Evolutionary conservation across 2,888 invertebrate genomes (phyloP).

Genomic region (Cyaniris semiargus): DNA sequence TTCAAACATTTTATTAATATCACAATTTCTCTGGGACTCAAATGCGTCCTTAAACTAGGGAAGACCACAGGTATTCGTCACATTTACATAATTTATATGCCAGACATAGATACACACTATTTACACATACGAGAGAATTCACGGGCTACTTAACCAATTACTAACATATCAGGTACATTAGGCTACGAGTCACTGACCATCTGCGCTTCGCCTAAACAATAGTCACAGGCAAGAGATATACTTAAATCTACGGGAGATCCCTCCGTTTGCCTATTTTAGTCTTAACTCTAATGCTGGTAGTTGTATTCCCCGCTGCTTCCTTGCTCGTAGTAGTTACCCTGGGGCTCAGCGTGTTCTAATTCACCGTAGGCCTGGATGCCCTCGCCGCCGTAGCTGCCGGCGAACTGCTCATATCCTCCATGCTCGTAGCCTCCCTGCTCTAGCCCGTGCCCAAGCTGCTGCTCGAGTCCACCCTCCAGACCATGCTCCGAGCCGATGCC

Average conservation of each 20-base stretch:
- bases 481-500: conserved; percentile 47
- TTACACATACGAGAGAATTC: conserved; percentile 53
- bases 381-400: conserved; percentile 61
- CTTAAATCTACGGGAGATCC: conserved; percentile 44
- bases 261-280: conserved; percentile 52
- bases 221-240: conserved; percentile 62
- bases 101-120: conserved; percentile 44
- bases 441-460: conserved; percentile 53
- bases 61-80: conserved; percentile 35
- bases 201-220: conserved; percentile 39
- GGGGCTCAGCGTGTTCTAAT: conserved; percentile 56
- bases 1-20: conserved; percentile 71
- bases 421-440: conserved; percentile 48
- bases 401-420: conserved; percentile 45
- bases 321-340: conserved; percentile 64
- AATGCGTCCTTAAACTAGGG: conserved; percentile 50
- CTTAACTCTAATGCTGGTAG: conserved; percentile 62
- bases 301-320: conserved; percentile 66
- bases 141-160: conserved; percentile 55
- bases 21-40: conserved; percentile 75
- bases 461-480: conserved; percentile 49
- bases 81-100: conserved; percentile 46
- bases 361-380: conserved; percentile 67
- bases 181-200: conserved; percentile 46
- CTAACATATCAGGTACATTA: conserved; percentile 71